Evolutionary conservation across 1,140 invertebrate genomes (phyloP).

Genomic region (Drosophila santomea): DNA sequence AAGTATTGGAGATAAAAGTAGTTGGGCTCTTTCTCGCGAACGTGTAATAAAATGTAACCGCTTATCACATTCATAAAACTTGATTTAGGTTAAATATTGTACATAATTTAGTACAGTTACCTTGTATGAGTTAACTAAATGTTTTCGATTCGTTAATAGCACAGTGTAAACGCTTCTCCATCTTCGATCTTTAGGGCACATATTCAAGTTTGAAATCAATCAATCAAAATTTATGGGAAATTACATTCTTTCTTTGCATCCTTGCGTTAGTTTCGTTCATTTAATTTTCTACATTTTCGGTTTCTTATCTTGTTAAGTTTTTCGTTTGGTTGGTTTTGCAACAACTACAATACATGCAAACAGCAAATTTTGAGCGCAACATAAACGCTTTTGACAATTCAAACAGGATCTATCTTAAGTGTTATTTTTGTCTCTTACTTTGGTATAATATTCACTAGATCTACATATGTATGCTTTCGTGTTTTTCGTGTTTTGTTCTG

Average conservation of each 20-base stretch:
- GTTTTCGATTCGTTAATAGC: constrained; percentile 59
- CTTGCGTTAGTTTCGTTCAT: constrained; percentile 6
- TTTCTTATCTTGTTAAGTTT: constrained; percentile 8
- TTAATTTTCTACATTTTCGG: constrained; percentile 12
- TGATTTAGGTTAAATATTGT: constrained; percentile 55
- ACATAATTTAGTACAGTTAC: constrained; percentile 60
- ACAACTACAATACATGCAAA: constrained; percentile 68
- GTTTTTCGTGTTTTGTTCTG: neutral
- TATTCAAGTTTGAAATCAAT: constrained; percentile 20
- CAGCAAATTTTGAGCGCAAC: constrained; percentile 54
- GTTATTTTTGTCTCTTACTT: constrained; percentile 23
- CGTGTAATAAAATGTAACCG: constrained; percentile 60
- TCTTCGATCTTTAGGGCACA: constrained; percentile 54
- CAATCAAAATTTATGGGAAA: constrained; percentile 3
- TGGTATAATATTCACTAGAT: constrained; percentile 34
- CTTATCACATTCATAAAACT: constrained; percentile 73
- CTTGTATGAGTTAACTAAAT: constrained; percentile 70
- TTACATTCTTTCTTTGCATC: neutral
- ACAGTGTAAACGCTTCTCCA: constrained; percentile 57
- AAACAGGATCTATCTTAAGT: constrained; percentile 24
- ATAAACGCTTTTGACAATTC: constrained; percentile 49
- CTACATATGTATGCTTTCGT: constrained; percentile 23
- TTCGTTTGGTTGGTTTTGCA: constrained; percentile 38
- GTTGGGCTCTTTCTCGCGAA: constrained; percentile 5
- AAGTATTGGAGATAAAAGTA: constrained; percentile 25